Percentiles rank a stretch among this genome's conserved stretches.
These are phyloP conservation scores for Hydrotaea diabolus DNA, from an alignment of 2,888 invertebrate species.

Conservation along the genomic window DNA sequence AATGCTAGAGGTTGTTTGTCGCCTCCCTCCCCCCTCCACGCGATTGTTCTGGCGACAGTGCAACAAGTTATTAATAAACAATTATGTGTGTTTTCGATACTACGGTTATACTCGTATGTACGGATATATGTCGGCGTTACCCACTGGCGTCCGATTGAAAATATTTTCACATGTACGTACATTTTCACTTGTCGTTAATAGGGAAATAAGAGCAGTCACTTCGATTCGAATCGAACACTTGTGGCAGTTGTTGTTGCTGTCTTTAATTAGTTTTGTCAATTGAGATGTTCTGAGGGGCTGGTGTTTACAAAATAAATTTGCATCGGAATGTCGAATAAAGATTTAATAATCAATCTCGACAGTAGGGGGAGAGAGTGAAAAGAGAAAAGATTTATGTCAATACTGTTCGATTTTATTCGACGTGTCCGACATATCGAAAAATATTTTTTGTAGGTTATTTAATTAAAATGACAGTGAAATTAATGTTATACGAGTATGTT, in stretches of 20 bases:
- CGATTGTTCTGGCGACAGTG: neutral
- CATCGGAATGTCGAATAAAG: no score
- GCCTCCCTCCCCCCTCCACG: no score
- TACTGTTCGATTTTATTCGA: neutral
- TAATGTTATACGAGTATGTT: no score
- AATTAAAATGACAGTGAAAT: no score
- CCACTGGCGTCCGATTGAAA: neutral
- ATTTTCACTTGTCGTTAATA: neutral
- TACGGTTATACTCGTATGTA: neutral
- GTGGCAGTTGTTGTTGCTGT: neutral
- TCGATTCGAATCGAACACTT: no score
- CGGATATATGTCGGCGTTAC: neutral
- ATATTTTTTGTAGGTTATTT: no score
- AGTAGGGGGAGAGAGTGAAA: neutral
- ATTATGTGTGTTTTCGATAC: neutral
- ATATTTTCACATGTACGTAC: neutral
- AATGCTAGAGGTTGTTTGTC: neutral
- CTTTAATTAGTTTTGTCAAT: no score
- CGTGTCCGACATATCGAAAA: no score
- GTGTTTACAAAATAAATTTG: no score
- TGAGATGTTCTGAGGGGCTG: no score
- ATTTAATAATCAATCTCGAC: slow-evolving; percentile 13
- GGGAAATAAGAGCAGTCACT: neutral
- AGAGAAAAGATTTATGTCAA: slow-evolving; percentile 32
- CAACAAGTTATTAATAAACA: slow-evolving; percentile 32